A percentile compares a stretch with the other conserved stretches of the same genome.
Conservation (phyloP, 2,797 vertebrate species). For the Carapus acus region DNA sequence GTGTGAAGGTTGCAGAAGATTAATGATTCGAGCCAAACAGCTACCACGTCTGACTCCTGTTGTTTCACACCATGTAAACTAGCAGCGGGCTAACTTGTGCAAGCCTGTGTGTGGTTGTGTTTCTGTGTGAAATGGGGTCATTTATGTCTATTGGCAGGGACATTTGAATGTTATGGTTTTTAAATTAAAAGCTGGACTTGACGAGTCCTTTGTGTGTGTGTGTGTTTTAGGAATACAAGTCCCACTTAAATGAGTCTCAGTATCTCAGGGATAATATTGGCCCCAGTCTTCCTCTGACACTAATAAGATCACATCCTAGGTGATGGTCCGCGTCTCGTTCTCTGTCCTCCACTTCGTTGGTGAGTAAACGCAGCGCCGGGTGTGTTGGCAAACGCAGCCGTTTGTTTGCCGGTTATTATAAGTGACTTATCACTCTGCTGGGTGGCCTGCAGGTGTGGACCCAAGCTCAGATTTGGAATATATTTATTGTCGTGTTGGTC, state of each 20-base stretch:
- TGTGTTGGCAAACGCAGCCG: background rate
- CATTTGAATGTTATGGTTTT: slow-evolving; percentile 61
- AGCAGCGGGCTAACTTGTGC: slow-evolving; percentile 14
- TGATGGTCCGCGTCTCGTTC: slow-evolving; percentile 5
- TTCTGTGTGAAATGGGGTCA: slow-evolving; percentile 49
- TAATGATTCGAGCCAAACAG: slow-evolving; percentile 10
- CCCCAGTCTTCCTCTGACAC: slow-evolving; percentile 40
- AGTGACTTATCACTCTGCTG: background rate
- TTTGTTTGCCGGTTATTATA: background rate
- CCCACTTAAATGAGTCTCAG: slow-evolving; percentile 57
- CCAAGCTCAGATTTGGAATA: too few species aligned
- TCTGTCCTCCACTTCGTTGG: background rate
- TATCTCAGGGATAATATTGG: slow-evolving; percentile 50
- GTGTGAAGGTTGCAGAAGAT: slow-evolving; percentile 40
- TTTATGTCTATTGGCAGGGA: slow-evolving; percentile 42
- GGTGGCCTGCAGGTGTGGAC: background rate
- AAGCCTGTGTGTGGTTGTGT: background rate
- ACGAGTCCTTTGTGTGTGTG: slow-evolving; percentile 23
- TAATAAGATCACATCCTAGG: slow-evolving; percentile 46
- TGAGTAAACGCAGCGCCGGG: slow-evolving; percentile 17
- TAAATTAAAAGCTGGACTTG: slow-evolving; percentile 45
- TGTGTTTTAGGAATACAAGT: slow-evolving; percentile 1
- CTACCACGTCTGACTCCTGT: slow-evolving; percentile 20
- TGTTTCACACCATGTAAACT: slow-evolving; percentile 18
- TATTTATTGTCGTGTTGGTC: too few species aligned